Evolutionary conservation across 2,113 vertebrate genomes (phyloP), one percentile per base, ranked within the genome.

Genomic region (Siphamia tubifer): DNA sequence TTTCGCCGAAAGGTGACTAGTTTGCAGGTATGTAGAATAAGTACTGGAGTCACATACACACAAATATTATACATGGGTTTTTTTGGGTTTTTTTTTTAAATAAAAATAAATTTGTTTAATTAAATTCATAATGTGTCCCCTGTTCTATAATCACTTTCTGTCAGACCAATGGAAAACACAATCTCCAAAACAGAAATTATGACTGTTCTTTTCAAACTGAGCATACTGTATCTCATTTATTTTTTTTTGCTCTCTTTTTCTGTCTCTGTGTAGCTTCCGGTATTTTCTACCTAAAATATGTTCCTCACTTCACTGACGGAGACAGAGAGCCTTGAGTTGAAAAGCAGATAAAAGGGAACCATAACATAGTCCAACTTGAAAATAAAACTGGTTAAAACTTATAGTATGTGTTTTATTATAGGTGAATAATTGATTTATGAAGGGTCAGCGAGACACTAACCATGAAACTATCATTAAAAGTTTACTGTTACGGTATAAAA

Each of bases 171-270:
- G n/a, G n/a, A n/a, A n/a, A n/a, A n/a, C n/a, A n/a, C n/a, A n/a
- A n/a, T n/a, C 30, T 68, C 35, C 47, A 48, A 52, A 62, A 62
- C 21, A 12, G 35, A 63, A 38, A 27, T 71, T 55, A 69, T 68
- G 62, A 21, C 53, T 54, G 17, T 36, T 70, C 15, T 54, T 54
- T 64, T 72, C 42, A 39, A 62, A 56, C 16, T 71, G 43, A 44
- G 63, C n/a, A n/a, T n/a, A n/a, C n/a, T n/a, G n/a, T 25, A 54
- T 65, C 53, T 64, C 40, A 54, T 82, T 64, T 74, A 13, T 39
- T 54, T 31, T 39, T 54, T 31, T 64, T 53, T 42, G 32, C 16
- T 20, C 15, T 62, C 51, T 58, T 42, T 68, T 30, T 55, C 27
- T 27, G 42, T 15, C 43, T 57, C 36, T 27, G 19, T n/a, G 13